Evolutionary conservation across 2,888 invertebrate species (phyloP), one percentile per base, ranked within the genome.

Genomic region (Caenorhabditis auriculariae): DNA sequence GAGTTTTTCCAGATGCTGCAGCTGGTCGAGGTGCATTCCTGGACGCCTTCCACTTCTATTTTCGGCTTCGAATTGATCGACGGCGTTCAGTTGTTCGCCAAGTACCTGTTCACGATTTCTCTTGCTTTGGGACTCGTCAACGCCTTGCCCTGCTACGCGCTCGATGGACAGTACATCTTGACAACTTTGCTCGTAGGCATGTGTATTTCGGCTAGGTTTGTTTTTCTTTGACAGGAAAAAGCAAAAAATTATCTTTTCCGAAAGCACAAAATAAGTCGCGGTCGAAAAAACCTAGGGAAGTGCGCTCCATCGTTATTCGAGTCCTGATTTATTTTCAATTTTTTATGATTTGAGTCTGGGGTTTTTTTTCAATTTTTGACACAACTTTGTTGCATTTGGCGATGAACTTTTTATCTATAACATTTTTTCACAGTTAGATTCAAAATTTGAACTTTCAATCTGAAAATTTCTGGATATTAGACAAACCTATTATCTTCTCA

Each of bases 111-210:
- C 64, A 88, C 90, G 68, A 90, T 91, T 83, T 94, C 94, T 15
- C 87, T 90, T 75, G 95, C 94, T 0, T 86, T 95, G 76, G 93
- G 89, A 9, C 85, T 94, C 66, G 84, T 95, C 27, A 96, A 96
- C 85, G 88, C 92, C 6, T 87, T 95, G 58, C 95, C 95, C 0
- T 93, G 93, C 82, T 90, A 91, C 82, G 90, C 89, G 62, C 88
- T 93, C 81, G 95, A 96, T 83, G 95, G 95, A 0, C 90, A 94
- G 81, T 89, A 90, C 82, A 93, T 95, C 74, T 87, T 89, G 43
- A 87, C 87, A 46, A 83, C 83, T 7, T 76, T 84, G 37, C 37
- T 57, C 24, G 46, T 48, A 15, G 37, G 27, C 4, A 21, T 4
- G 44, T 9, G 9, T 15, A 23, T 32, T 28, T 53, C 4, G n/a